These are phyloP conservation scores for Dicentrarchus labrax DNA, from an alignment of 2,113 vertebrate species.

Conservation along the genomic window DNA sequence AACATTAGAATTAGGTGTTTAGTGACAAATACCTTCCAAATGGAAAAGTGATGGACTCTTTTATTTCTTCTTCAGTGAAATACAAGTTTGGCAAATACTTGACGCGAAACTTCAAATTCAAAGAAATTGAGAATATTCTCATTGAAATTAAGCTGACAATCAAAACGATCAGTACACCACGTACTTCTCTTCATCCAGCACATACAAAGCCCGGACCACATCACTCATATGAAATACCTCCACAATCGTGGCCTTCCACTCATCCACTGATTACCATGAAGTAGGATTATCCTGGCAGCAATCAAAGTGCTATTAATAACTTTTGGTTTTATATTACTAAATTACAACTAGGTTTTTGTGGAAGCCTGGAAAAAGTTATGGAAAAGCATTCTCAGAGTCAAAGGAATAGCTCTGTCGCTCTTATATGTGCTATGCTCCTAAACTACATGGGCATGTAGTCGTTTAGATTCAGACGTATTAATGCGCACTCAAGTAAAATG, in stretches of 20 bases:
- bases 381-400: not conserved
- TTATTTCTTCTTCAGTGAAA: not conserved
- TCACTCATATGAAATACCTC: slow-evolving; percentile 62
- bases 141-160: not conserved
- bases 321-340: slow-evolving; percentile 29
- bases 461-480: slow-evolving; percentile 38
- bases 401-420: not conserved
- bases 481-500: slow-evolving; percentile 7
- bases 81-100: not conserved
- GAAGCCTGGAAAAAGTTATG: slow-evolving; percentile 7
- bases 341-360: slow-evolving; percentile 17
- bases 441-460: not conserved
- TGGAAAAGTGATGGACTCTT: not conserved
- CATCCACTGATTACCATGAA: slow-evolving; percentile 39
- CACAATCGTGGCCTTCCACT: slow-evolving; percentile 61
- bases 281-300: slow-evolving; percentile 43
- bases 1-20: not conserved
- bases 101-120: not conserved
- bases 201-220: slow-evolving; percentile 45
- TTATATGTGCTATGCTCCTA: not conserved
- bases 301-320: slow-evolving; percentile 39
- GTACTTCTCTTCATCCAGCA: slow-evolving; percentile 33
- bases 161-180: slow-evolving; percentile 37
- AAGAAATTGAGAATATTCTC: not conserved
- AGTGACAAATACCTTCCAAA: not conserved